A percentile compares a stretch with the other conserved stretches of the same genome.
These are phyloP conservation scores for Actinostola sp. DNA, from an alignment of 92 coral and sea anemone genomes.

Conservation along the genomic window DNA sequence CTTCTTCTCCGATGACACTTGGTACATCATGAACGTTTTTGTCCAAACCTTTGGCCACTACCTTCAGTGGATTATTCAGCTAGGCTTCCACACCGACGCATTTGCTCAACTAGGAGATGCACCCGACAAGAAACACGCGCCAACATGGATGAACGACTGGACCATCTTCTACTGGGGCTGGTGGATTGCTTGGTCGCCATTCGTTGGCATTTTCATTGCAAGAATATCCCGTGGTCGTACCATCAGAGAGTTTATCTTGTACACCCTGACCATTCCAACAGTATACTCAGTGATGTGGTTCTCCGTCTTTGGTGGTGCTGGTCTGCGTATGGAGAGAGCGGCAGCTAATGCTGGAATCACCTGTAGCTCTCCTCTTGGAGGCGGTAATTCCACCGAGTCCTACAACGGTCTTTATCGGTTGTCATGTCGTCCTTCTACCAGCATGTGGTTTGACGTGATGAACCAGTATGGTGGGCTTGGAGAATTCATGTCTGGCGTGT, in stretches of 20 bases:
- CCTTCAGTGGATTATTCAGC: constrained; percentile 65
- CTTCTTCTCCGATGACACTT: constrained; percentile 58
- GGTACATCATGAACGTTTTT: constrained; percentile 69
- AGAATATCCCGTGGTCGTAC: constrained; percentile 78
- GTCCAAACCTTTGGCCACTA: constrained; percentile 76
- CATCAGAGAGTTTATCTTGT: constrained; percentile 66
- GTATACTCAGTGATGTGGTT: constrained; percentile 79
- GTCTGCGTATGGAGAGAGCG: constrained; percentile 82
- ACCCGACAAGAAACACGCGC: constrained; percentile 65
- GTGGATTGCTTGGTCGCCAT: constrained; percentile 84
- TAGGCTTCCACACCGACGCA: constrained; percentile 81
- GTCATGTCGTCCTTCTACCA: constrained; percentile 61
- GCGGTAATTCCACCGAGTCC: no score
- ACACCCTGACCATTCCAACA: constrained; percentile 72
- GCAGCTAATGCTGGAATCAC: constrained; percentile 63
- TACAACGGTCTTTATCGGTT: constrained; percentile 71
- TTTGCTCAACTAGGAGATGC: constrained; percentile 72
- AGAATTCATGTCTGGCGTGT: constrained; percentile 54
- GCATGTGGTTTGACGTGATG: constrained; percentile 85
- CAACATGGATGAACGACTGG: constrained; percentile 76
- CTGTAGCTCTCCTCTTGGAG: no score
- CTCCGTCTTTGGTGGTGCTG: constrained; percentile 82
- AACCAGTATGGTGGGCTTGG: constrained; percentile 73
- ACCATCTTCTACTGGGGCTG: constrained; percentile 82
- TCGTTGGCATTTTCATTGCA: constrained; percentile 77